These are phyloP conservation scores for Tryphoninae sp. DNA, from an alignment of 2,888 invertebrate species.

Conservation along the genomic window DNA sequence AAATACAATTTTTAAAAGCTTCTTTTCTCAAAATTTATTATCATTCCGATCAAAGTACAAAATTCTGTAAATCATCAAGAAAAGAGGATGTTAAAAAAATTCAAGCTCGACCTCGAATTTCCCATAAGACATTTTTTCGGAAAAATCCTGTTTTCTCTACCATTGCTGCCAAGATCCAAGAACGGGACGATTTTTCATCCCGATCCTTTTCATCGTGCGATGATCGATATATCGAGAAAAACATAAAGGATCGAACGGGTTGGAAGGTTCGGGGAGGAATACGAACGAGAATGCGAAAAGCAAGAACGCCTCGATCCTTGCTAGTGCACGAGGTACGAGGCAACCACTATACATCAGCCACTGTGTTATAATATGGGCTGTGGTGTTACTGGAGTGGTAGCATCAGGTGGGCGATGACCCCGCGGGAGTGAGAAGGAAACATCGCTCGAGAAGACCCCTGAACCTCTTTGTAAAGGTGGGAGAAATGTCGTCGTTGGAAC, in stretches of 20 bases:
- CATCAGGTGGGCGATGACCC: conserved; percentile 73
- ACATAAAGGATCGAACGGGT: background rate
- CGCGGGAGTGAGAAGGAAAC: conserved; percentile 1
- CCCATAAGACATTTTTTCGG: too few species aligned
- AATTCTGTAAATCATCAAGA: too few species aligned
- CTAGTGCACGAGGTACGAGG: background rate
- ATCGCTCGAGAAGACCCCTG: conserved; percentile 31
- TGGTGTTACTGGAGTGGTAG: conserved; percentile 59
- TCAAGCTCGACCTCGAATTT: too few species aligned
- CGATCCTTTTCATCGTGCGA: background rate
- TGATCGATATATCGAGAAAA: conserved; percentile 10
- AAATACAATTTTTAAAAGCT: too few species aligned
- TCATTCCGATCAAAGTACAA: too few species aligned
- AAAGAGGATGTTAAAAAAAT: too few species aligned
- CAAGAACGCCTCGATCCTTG: background rate
- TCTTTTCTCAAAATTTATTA: too few species aligned
- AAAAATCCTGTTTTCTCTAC: background rate
- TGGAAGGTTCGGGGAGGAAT: background rate
- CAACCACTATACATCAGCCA: background rate
- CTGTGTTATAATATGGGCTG: conserved; percentile 50
- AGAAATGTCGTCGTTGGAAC: conserved; percentile 45
- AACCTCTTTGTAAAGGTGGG: conserved; percentile 44
- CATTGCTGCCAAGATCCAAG: background rate
- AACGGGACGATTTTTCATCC: conserved; percentile 14
- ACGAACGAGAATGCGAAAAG: background rate